Evolutionary conservation across 2,888 invertebrate genomes (phyloP).

Genomic region (Scelioninae gen. 1): DNA sequence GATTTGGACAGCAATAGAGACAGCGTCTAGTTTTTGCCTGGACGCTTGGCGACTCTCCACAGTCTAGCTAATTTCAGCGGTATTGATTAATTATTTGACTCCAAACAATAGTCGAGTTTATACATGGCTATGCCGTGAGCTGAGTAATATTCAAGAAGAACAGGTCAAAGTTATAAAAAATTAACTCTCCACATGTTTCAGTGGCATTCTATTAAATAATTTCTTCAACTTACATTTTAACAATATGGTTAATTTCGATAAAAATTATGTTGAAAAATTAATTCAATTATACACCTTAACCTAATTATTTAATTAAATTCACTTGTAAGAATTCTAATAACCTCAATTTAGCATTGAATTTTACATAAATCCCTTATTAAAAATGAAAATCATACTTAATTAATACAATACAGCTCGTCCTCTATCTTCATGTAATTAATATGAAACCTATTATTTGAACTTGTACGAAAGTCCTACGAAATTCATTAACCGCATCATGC

Average conservation of each 20-base stretch:
- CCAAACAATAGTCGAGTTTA: conserved; percentile 8
- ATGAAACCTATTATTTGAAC: background rate
- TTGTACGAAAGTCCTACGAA: background rate
- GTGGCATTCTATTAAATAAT: too few relatives aligned
- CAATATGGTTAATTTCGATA: too few relatives aligned
- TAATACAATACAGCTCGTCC: background rate
- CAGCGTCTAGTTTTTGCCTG: conserved; percentile 4
- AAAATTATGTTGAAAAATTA: too few relatives aligned
- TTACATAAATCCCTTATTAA: too few relatives aligned
- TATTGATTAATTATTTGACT: conserved; percentile 30
- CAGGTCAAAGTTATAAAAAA: background rate
- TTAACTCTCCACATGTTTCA: too few relatives aligned
- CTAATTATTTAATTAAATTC: background rate
- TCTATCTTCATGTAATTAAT: conserved; percentile 5
- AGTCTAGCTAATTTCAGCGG: conserved; percentile 11
- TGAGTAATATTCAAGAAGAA: background rate
- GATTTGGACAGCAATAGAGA: conserved; percentile 18
- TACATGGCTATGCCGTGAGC: background rate
- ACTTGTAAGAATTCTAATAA: background rate
- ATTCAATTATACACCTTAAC: too few relatives aligned
- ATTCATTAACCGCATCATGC: conserved; percentile 18
- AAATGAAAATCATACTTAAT: background rate
- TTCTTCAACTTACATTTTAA: too few relatives aligned
- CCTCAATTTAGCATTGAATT: too few relatives aligned
- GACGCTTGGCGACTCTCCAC: conserved; percentile 11